Evolutionary conservation across 2,113 vertebrate species (phyloP), one percentile per base, ranked within the genome.

Genomic region (Enhydra lutris): DNA sequence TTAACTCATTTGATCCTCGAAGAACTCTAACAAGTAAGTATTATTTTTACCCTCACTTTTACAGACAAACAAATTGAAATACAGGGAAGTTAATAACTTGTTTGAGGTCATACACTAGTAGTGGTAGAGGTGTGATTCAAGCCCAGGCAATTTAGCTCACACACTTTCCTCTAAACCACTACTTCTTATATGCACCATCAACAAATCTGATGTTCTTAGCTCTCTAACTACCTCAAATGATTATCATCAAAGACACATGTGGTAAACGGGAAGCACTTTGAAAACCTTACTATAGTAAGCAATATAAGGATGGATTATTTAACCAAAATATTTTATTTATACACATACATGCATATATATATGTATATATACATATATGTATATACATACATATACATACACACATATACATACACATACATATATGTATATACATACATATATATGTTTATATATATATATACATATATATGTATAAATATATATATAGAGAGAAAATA

Each of bases 221-320:
- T 84, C 21, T 74, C 18, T 13, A 82, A 17, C 23, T 79, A 55
- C n/a, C 6, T 50, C 13, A 85, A 1, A 10, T 50, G 29, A 39
- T 65, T 76, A n/a, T 95, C 34, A 89, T 83, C n/a, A 97, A 69
- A 95, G 14, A 83, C 61, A 80, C 50, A 5, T 74, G 47, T 87
- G 69, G 85, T 87, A 7, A 94, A 84, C 26, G n/a, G 36, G 24
- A 84, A 83, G 24, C 18, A 42, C n/a, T 83, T 93, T 71, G 73
- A 94, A 89, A 76, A 89, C 21, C 61, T 69, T 17, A 85, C 45
- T 85, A 5, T 39, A 52, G 17, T 29, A 89, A 89, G 36, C 29
- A 89, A 79, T 59, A 9, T 89, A 45, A 90, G 39, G 15, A 45
- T 94, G 2, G 45, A 65, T 89, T 94, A 55, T 84, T 85, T 88